Evolutionary conservation across 2,888 invertebrate genomes (phyloP), one percentile per base, ranked within the genome.

Genomic region (Notocelia uddmanniana): DNA sequence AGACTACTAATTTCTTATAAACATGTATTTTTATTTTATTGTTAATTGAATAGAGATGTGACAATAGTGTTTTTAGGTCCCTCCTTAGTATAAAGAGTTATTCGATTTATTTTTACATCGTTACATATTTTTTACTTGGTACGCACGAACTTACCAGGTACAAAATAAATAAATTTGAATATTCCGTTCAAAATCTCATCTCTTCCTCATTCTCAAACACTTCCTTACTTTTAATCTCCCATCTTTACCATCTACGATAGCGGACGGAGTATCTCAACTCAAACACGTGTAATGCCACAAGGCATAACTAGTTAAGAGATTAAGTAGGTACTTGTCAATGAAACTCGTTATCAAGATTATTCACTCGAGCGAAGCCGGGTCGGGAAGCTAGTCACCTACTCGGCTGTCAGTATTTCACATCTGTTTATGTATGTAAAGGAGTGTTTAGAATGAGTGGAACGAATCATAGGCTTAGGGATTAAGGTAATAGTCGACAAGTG

Each of bases 291-390:
- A 55, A 52, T 5, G 52, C 58, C 23, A 57, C 19, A 37, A 41
- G 50, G 57, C 26, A 50, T 34, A 58, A 64, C 52, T 48, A 55
- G 69, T 69, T 54, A 62, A 69, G 62, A 69, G 64, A 58, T 72
- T 72, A 67, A 59, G 52, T 52, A 57, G 58, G 63, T 69, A 67
- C 69, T 76, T 79, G 78, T 83, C 80, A 84, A 84, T 83, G 80
- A 79, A 83, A 78, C 82, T 85, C 75, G 82, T 84, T 85, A 83
- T 79, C 73, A 57, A 71, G 74, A 75, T 82, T 78, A 81, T 79
- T 77, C 78, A 78, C 75, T 77, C 73, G 78, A 80, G 78, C 73
- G 75, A 74, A 74, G 73, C 74, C 78, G 76, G 69, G 74, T 70
- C 54, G 72, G 54, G 60, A 48, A 73, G 67, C 73, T 62, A 69